These are phyloP conservation scores for Aldabrachelys gigantea DNA, from an alignment of 2,113 vertebrate genomes.

Conservation along the genomic window DNA sequence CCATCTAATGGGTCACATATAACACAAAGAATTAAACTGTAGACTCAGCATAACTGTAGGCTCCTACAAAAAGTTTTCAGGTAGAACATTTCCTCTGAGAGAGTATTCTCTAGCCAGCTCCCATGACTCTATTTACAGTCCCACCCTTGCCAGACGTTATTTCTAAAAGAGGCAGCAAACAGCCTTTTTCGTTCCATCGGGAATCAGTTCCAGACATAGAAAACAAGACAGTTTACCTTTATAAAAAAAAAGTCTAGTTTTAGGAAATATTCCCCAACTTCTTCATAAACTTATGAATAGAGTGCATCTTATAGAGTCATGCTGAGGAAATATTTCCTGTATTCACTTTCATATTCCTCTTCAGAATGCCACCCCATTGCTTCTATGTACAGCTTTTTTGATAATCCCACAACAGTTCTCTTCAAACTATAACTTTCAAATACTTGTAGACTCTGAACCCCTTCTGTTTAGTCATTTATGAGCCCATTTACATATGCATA, in stretches of 20 bases:
- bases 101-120: neutral
- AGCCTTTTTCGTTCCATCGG: neutral
- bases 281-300: neutral
- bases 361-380: fast-evolving
- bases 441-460: neutral
- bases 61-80: neutral
- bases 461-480: neutral
- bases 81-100: neutral
- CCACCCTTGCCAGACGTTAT: fast-evolving
- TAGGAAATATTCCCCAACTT: neutral
- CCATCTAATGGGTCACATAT: neutral
- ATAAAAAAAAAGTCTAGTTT: neutral
- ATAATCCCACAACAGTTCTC: neutral
- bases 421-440: neutral
- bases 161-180: neutral
- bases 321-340: neutral
- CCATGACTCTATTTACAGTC: neutral
- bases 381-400: neutral
- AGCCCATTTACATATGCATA: neutral
- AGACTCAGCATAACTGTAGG: neutral
- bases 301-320: neutral
- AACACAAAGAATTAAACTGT: neutral
- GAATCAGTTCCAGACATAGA: neutral
- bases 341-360: neutral
- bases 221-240: neutral